Conservation (phyloP, 2,888 invertebrate species). For the Harpalus rufipes region DNA sequence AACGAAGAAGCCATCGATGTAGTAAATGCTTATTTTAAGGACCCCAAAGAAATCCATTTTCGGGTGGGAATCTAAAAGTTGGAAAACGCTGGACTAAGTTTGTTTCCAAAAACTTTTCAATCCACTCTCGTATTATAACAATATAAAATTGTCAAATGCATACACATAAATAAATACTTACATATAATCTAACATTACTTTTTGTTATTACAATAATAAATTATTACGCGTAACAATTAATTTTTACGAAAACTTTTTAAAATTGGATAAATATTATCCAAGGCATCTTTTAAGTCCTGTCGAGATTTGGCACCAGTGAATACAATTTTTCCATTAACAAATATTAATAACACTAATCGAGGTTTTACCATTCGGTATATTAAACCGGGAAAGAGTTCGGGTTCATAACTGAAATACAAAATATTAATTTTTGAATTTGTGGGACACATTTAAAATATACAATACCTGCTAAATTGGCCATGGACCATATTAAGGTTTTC, state of each 20-base stretch:
- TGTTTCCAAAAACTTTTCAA: too few relatives aligned
- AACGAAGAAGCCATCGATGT: too few relatives aligned
- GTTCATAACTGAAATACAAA: constrained; percentile 88
- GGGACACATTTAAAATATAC: not conserved
- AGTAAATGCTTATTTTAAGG: too few relatives aligned
- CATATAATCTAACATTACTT: not conserved
- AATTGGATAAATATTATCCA: constrained; percentile 97
- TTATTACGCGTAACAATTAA: constrained; percentile 72
- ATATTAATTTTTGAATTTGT: not conserved
- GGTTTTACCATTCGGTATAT: constrained; percentile 99
- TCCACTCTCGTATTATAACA: too few relatives aligned
- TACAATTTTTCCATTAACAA: constrained; percentile 99
- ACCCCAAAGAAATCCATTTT: too few relatives aligned
- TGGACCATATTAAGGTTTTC: constrained; percentile 87
- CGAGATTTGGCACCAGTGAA: constrained; percentile 97
- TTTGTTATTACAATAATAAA: not conserved
- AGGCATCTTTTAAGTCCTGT: constrained; percentile 93
- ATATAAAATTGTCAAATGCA: not conserved
- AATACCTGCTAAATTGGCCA: constrained; percentile 81
- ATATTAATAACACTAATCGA: constrained; percentile 96
- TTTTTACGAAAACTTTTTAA: constrained; percentile 95
- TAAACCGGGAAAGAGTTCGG: constrained; percentile 98
- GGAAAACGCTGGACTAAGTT: too few relatives aligned
- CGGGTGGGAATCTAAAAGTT: too few relatives aligned
- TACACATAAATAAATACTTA: constrained; percentile 29